phyloP scores from a whole-genome alignment of 2,113 vertebrate genomes.

The Xiphias gladius region DNA sequence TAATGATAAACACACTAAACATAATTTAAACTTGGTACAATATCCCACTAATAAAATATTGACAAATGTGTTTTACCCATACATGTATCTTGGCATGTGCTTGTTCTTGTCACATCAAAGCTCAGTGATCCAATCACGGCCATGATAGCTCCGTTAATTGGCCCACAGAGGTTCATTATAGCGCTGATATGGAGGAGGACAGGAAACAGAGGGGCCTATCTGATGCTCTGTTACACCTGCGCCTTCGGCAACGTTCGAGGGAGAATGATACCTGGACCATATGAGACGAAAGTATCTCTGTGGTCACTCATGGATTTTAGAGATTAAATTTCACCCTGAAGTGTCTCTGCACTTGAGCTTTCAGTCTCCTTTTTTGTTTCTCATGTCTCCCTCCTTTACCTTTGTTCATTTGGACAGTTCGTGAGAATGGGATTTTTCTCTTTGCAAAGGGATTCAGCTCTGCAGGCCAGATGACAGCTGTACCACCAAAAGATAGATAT shows the following conservation, averaged over 20 bases:
- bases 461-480: slow-evolving; percentile 25
- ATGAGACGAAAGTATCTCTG: background rate
- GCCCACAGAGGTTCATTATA: slow-evolving; percentile 44
- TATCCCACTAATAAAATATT: background rate
- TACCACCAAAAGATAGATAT: slow-evolving; percentile 18
- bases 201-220: slow-evolving; percentile 38
- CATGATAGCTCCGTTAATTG: slow-evolving; percentile 56
- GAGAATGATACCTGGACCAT: background rate
- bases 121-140: slow-evolving; percentile 49
- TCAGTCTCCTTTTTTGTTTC: slow-evolving; percentile 5
- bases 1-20: background rate
- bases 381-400: background rate
- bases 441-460: slow-evolving; percentile 21
- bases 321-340: slow-evolving; percentile 31
- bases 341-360: slow-evolving; percentile 14
- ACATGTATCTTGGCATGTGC: background rate
- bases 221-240: slow-evolving; percentile 21
- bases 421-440: slow-evolving; percentile 24
- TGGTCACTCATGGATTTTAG: slow-evolving; percentile 14
- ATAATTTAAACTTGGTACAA: background rate
- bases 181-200: slow-evolving; percentile 24
- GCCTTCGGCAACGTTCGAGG: slow-evolving; percentile 18
- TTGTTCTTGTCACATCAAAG: slow-evolving; percentile 41
- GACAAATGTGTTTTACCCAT: slow-evolving; percentile 5
- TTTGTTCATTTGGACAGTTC: slow-evolving; percentile 8